Evolutionary conservation across 1,140 invertebrate genomes (phyloP), one percentile per base, ranked within the genome.

Genomic region (Aricia agestis): DNA sequence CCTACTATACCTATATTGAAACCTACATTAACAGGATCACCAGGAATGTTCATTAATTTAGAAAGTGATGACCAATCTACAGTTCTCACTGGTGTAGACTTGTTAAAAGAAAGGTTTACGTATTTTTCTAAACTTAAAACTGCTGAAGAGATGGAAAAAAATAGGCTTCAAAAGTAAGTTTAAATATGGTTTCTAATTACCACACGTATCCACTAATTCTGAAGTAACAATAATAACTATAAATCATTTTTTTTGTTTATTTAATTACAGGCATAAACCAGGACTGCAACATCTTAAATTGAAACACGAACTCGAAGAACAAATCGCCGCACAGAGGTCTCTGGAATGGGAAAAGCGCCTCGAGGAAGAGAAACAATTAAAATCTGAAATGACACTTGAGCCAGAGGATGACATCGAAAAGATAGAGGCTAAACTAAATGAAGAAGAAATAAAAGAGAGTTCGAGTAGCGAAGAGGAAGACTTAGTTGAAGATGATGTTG

Each of bases 271-370:
- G 69, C 81, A 83, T 67, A 86, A 93, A 82, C 95, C 95, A 57
- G 95, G 95, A 1, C 92, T 92, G 25, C 93, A 93, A 80, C 87
- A 94, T 67, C 78, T 92, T 52, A 93, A 93, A 74, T 85, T 96
- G 52, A 94, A 93, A 82, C 92, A 94, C 74, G 92, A 93, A 76
- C 86, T 96, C 9, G 93, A 94, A 78, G 85, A 93, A 17, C 87
- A 94, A 89, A 96, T 96, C 78, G 91, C 92, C 1, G 86, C 92
- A 58, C 93, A 93, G 75, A 88, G 94, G 66, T 92, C 92, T 25
- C 86, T 94, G 70, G 93, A 95, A 80, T 95, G 95, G 94, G 92
- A 93, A 74, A 93, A 94, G 76, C 93, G 93, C 74, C 70, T 92
- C 36, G 83, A 89, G 73, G 83, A 91, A 77, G 87, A 90, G 71